Conservation (phyloP, 2,888 invertebrate species). For the Pachycephus smyrnensis region DNA sequence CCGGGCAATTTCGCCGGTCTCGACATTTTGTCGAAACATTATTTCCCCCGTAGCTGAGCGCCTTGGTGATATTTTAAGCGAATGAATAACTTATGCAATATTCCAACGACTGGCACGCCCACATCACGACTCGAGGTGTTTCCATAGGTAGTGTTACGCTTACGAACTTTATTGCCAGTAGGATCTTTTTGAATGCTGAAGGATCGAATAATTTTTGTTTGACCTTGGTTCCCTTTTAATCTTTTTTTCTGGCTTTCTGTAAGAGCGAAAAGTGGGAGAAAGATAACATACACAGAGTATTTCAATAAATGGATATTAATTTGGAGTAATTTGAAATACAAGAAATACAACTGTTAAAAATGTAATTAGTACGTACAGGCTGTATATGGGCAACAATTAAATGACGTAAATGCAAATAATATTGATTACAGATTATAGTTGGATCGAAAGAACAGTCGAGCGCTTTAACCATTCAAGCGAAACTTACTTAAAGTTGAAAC, state of each 20-base stretch:
- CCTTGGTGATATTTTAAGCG: slow-evolving; percentile 16
- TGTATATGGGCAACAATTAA: background rate
- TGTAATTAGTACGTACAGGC: background rate
- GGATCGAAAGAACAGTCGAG: background rate
- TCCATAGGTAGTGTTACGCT: background rate
- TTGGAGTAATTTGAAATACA: background rate
- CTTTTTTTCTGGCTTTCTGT: background rate
- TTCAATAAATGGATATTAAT: background rate
- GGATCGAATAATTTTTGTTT: background rate
- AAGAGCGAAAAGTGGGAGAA: background rate
- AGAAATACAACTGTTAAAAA: background rate
- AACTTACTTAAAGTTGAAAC: background rate
- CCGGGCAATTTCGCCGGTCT: slow-evolving; percentile 3
- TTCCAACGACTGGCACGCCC: background rate
- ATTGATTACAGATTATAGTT: background rate
- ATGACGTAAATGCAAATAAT: background rate
- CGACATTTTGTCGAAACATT: slow-evolving; percentile 17
- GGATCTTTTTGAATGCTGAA: background rate
- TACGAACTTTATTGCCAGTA: background rate
- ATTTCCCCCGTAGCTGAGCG: background rate
- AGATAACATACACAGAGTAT: background rate
- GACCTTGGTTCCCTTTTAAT: background rate
- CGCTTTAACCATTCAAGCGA: background rate
- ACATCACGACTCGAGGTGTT: background rate
- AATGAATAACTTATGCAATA: slow-evolving; percentile 22